Conservation (phyloP, 2,888 invertebrate species). For the Axea sp. region DNA sequence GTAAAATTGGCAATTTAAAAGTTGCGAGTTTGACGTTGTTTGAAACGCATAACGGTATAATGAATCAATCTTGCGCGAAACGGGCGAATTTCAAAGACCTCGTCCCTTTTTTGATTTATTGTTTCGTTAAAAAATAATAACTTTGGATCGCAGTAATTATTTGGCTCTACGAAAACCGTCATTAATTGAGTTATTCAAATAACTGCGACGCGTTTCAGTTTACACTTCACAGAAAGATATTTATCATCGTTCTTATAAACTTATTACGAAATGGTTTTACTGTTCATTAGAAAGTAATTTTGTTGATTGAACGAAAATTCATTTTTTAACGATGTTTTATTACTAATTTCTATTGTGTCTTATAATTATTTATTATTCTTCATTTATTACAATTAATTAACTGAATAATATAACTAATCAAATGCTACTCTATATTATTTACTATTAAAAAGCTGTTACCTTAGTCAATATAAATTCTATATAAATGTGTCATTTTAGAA, state of each 20-base stretch:
- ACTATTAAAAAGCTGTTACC: no score
- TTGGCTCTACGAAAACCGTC: conserved; percentile 5
- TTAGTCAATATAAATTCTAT: no score
- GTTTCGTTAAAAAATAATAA: conserved; percentile 33
- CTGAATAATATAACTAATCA: no score
- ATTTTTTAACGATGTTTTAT: neutral
- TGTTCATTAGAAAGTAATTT: conserved; percentile 2
- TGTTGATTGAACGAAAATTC: neutral
- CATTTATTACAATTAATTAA: no score
- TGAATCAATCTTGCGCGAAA: conserved; percentile 41
- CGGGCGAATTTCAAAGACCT: conserved; percentile 10
- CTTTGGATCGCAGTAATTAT: conserved; percentile 16
- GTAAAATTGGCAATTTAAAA: conserved; percentile 51
- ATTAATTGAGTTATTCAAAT: conserved; percentile 33
- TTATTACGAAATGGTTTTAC: conserved; percentile 11
- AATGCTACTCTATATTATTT: no score
- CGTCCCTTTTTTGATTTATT: conserved; percentile 26
- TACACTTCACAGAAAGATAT: conserved; percentile 13
- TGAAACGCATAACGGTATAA: conserved; percentile 26
- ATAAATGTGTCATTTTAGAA: no score
- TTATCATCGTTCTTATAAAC: conserved; percentile 19
- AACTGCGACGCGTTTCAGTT: conserved; percentile 16
- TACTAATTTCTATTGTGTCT: neutral
- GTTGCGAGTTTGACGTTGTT: conserved; percentile 24
- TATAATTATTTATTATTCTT: no score